phyloP scores from a whole-genome alignment of 2,113 vertebrate genomes.

The Odontesthes bonariensis region DNA sequence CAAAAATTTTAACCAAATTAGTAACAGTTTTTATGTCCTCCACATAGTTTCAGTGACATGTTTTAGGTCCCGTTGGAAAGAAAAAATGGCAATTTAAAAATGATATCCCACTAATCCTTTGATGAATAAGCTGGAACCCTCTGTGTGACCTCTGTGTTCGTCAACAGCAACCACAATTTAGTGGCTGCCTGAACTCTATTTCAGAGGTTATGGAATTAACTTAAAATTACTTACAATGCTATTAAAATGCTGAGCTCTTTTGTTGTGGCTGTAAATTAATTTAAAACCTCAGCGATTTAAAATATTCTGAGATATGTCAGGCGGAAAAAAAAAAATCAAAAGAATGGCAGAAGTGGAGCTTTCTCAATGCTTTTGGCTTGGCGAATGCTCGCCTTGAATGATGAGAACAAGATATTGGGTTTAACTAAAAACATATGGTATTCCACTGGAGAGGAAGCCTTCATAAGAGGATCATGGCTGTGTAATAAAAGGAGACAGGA shows the following conservation, averaged over 20 bases:
- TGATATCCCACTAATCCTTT: conserved; percentile 66
- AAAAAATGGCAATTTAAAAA: conserved; percentile 63
- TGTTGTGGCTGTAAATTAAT: conserved; percentile 98
- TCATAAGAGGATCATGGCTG: conserved; percentile 78
- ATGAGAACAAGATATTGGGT: conserved; percentile 95
- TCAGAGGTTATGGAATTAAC: conserved; percentile 96
- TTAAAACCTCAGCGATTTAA: conserved; percentile 93
- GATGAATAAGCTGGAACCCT: conserved; percentile 70
- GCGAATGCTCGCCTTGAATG: conserved; percentile 92
- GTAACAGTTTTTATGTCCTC: conserved; percentile 36
- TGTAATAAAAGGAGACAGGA: conserved; percentile 79
- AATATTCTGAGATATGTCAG: conserved; percentile 91
- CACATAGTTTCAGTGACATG: conserved; percentile 49
- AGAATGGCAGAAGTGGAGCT: conserved; percentile 82
- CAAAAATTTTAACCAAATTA: conserved; percentile 36
- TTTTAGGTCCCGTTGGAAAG: conserved; percentile 46
- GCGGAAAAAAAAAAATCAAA: conserved; percentile 54
- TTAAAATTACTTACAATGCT: conserved; percentile 96
- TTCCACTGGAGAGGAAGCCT: conserved; percentile 87
- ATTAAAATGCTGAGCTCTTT: conserved; percentile 92
- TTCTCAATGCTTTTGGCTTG: conserved; percentile 94
- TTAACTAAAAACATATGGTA: conserved; percentile 99
- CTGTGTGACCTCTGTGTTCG: conserved; percentile 72
- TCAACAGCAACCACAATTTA: conserved; percentile 86
- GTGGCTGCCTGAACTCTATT: conserved; percentile 90